Evolutionary conservation across 2,797 vertebrate species (phyloP), one percentile per base, ranked within the genome.

Genomic region (Pseudochaenichthys georgianus): DNA sequence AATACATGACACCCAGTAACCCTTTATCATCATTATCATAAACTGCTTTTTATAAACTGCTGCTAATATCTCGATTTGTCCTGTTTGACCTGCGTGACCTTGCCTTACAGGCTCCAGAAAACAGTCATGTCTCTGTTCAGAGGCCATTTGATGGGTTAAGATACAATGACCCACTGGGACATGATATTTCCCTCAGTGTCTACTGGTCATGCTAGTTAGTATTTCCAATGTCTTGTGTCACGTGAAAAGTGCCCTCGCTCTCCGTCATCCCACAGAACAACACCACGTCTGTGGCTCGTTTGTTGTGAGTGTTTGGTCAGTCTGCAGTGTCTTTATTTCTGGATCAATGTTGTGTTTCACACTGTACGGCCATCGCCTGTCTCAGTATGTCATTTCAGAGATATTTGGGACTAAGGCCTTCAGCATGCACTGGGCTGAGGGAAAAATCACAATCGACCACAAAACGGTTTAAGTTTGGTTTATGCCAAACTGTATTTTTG

Each of bases 11-110:
- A 70, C 52, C 66, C 52, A 9, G 8, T 57, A 43, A 11, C 9
- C 55, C 71, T 38, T 31, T 28, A n/a, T 64, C 55, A 69, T 58
- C 67, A 67, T 69, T 62, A 78, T 69, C 76, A 70, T 78, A 62
- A 74, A 81, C 81, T 50, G 62, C 86, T 91, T 86, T 88, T 85
- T 78, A 84, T 90, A 83, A 88, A 83, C 70, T 71, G 69, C 62
- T 75, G 81, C 85, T 76, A 74, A 75, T 85, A 52, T 88, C 88
- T 75, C 38, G 52, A 83, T 92, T 90, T 81, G 86, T 89, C 77
- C 64, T 74, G 84, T 83, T 68, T 83, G 91, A 77, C 86, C 81
- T 71, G 11, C 52, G 54, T 77, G 92, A 86, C 89, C 77, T 80
- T 63, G 75, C 84, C 88, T 45, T 59, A 21, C 42, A 71, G 90